Evolutionary conservation across 2,113 vertebrate genomes (phyloP).

Genomic region (Muntiacus muntjak): DNA sequence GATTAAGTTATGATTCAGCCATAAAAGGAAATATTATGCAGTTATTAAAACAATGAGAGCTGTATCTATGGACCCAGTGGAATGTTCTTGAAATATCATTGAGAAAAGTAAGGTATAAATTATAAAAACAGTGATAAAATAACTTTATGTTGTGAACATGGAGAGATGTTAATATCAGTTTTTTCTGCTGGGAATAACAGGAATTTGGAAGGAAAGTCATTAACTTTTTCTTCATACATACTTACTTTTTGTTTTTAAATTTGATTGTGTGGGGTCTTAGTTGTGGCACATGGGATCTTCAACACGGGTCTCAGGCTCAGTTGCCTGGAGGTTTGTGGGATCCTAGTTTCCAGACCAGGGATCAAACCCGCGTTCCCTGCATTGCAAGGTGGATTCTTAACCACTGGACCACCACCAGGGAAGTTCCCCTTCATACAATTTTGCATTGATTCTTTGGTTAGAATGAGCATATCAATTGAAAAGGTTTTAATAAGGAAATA

Average conservation of each 20-base stretch:
- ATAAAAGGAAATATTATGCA: background rate
- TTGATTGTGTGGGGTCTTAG: background rate
- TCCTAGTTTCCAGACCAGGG: background rate
- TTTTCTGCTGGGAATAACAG: background rate
- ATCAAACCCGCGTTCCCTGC: background rate
- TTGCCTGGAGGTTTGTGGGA: background rate
- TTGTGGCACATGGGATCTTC: background rate
- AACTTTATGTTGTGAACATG: background rate
- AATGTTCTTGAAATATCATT: background rate
- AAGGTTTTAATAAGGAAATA: background rate
- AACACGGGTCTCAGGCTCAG: background rate
- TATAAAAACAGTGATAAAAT: background rate
- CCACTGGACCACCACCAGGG: background rate
- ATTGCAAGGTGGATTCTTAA: background rate
- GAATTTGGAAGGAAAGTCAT: background rate
- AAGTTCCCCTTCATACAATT: background rate
- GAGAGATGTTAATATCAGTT: background rate
- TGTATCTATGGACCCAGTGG: background rate
- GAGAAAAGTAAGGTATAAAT: background rate
- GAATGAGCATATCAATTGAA: background rate
- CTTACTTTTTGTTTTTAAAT: background rate
- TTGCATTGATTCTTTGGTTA: constrained; percentile 5
- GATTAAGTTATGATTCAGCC: background rate
- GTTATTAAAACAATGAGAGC: background rate
- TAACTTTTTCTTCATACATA: background rate